phyloP scores from a whole-genome alignment of 2,797 vertebrate genomes.

The Amphiprion clarkii region DNA sequence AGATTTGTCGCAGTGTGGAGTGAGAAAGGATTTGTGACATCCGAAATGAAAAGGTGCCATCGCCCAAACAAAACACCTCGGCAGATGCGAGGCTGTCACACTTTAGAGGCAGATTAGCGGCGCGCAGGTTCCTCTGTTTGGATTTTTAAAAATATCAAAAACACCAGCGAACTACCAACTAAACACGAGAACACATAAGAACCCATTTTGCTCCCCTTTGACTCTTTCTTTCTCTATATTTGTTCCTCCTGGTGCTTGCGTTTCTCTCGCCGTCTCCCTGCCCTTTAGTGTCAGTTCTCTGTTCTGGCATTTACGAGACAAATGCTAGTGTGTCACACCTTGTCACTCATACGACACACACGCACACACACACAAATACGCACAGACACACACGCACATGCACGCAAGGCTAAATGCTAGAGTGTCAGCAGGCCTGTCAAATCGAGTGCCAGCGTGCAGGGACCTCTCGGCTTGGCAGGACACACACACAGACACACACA shows the following conservation, averaged over 20 bases:
- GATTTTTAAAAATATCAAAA: slow-evolving; percentile 42
- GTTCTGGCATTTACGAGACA: slow-evolving; percentile 87
- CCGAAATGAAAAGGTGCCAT: slow-evolving; percentile 22
- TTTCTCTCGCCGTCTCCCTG: slow-evolving; percentile 51
- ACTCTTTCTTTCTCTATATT: not conserved
- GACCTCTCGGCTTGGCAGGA: slow-evolving; percentile 54
- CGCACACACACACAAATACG: slow-evolving; percentile 26
- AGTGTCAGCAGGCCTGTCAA: slow-evolving; percentile 77
- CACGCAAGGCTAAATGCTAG: slow-evolving; percentile 66
- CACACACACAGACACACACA: slow-evolving; percentile 23
- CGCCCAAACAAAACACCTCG: slow-evolving; percentile 31
- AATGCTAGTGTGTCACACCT: slow-evolving; percentile 85
- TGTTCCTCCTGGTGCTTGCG: slow-evolving; percentile 1
- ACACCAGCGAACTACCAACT: slow-evolving; percentile 44
- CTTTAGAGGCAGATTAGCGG: slow-evolving; percentile 46
- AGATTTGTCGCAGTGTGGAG: slow-evolving; percentile 23
- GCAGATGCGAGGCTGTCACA: slow-evolving; percentile 33
- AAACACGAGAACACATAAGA: slow-evolving; percentile 45
- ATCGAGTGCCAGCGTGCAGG: slow-evolving; percentile 50
- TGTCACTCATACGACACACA: slow-evolving; percentile 72
- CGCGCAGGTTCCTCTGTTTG: slow-evolving; percentile 12
- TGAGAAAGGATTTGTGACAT: slow-evolving; percentile 27
- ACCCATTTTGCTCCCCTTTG: slow-evolving; percentile 4
- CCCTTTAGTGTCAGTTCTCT: slow-evolving; percentile 82
- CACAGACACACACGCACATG: slow-evolving; percentile 1